Percentiles rank a stretch among this genome's conserved stretches.
Evolutionary conservation across 2,797 vertebrate species (phyloP).

Genomic region (Smutsia gigantea): DNA sequence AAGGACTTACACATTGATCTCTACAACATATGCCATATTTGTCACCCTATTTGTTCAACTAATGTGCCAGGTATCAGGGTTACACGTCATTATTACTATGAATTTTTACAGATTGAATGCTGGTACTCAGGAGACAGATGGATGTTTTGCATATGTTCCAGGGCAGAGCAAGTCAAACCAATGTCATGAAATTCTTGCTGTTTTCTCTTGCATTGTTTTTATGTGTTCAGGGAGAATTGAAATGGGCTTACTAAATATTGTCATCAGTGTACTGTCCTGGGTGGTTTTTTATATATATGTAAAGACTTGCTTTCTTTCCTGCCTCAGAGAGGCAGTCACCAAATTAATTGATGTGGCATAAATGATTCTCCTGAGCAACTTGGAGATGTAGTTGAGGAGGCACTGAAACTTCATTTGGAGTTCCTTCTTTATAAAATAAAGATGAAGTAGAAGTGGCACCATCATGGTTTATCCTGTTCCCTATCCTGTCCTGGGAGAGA

Average conservation of each 20-base stretch:
- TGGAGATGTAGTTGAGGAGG: background rate
- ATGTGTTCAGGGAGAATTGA: background rate
- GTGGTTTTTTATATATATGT: too few relatives aligned
- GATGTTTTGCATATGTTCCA: slow-evolving; percentile 68
- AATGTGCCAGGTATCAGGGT: slow-evolving; percentile 17
- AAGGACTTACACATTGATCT: background rate
- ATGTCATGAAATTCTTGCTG: slow-evolving; percentile 39
- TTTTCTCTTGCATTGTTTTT: slow-evolving; percentile 48
- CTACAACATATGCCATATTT: slow-evolving; percentile 38
- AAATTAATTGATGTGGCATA: background rate
- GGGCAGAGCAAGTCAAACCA: slow-evolving; percentile 50
- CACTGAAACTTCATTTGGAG: background rate
- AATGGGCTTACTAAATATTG: background rate
- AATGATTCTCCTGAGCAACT: background rate
- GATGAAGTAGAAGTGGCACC: background rate
- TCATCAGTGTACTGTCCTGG: background rate
- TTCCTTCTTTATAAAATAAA: background rate
- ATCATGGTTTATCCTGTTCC: background rate
- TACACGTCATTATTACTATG: slow-evolving; percentile 54
- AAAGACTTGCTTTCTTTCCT: background rate
- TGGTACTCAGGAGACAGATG: slow-evolving; percentile 55
- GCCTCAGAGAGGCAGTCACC: background rate
- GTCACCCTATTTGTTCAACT: slow-evolving; percentile 58
- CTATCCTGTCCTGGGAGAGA: background rate
- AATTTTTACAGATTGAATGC: slow-evolving; percentile 71